Evolutionary conservation across 2,113 vertebrate species (phyloP).

Genomic region (Syrrhaptes paradoxus): DNA sequence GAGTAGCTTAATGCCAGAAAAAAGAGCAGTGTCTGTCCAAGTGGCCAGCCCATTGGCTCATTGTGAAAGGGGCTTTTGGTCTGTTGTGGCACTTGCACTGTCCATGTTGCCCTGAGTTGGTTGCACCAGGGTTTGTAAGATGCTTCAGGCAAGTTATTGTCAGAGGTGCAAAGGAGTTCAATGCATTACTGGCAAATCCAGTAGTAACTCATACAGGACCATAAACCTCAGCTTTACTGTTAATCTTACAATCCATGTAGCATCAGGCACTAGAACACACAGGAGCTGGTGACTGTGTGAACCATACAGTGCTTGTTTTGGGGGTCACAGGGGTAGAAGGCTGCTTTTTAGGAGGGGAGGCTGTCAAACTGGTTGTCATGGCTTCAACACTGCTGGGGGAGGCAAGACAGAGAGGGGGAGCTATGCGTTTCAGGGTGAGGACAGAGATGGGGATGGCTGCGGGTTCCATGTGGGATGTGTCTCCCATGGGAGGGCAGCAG

Average conservation of each 20-base stretch:
- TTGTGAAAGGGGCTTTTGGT: not conserved
- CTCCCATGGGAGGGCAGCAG: not conserved
- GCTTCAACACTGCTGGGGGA: accelerated
- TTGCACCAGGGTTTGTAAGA: not conserved
- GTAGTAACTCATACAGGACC: not conserved
- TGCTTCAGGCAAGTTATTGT: not conserved
- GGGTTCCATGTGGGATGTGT: accelerated
- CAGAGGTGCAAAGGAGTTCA: not conserved
- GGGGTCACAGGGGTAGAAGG: accelerated
- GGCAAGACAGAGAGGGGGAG: accelerated
- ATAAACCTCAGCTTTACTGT: not conserved
- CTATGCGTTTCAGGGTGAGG: not conserved
- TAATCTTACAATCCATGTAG: accelerated
- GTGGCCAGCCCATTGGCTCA: accelerated
- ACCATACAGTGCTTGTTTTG: accelerated
- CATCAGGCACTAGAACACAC: not conserved
- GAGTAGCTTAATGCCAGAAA: not conserved
- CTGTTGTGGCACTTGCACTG: accelerated
- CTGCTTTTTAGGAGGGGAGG: not conserved
- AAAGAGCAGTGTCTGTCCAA: not conserved
- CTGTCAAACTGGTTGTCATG: not conserved
- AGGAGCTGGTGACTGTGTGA: not conserved
- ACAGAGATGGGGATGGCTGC: not conserved
- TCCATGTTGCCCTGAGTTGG: not conserved
- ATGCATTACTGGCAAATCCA: not conserved